Base-by-base conservation (phyloP, 2,888 invertebrate genomes). In the Napeogenes inachia region DNA sequence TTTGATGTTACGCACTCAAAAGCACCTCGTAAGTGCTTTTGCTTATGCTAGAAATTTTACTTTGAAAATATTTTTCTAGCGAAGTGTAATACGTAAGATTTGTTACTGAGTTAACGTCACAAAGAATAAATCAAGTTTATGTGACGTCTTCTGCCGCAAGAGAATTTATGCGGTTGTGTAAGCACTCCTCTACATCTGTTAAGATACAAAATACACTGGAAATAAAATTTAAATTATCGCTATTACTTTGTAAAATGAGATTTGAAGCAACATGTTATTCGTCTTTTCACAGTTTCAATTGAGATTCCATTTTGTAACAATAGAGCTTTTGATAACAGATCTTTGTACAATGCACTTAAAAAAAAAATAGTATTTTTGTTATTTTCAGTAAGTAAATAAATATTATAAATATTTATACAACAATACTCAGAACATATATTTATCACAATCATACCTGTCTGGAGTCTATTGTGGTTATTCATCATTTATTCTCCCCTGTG, bases 121-220 rank as follows among this genome's bases (percentile, higher is more conserved):
- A 76, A 77, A 72, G 82, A 78, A 88, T 89, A 89, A 89, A 89
- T 89, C 88, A 89, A 83, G 83, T 89, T 89, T 88, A 88, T 88
- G 88, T 85, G 88, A 83, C 89, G 76, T 79, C 73, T 75, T 80
- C 82, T 85, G 87, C 82, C 85, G 81, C 82, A 79, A 73, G 72
- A 71, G 78, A 82, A 89, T 89, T 87, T 89, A 89, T 87, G 84
- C 78, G 75, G 76, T 76, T 78, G 74, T 78, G 75, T 77, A 80
- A 78, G 75, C 70, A 73, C 78, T 76, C 72, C 74, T 77, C 78
- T 85, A 64, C 65, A 65, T 69, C 62, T 68, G 64, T 55, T 66
- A 66, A 64, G 64, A 63, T 66, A 66, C 68, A 71, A 60, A 62
- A 64, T 66, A 59, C 58, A 56, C 62, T 59, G 60, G 60, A 67